Percentiles rank a stretch among this genome's conserved stretches.
phyloP scores from a whole-genome alignment of 1,140 invertebrate genomes.

The Lanistes nyassanus region DNA sequence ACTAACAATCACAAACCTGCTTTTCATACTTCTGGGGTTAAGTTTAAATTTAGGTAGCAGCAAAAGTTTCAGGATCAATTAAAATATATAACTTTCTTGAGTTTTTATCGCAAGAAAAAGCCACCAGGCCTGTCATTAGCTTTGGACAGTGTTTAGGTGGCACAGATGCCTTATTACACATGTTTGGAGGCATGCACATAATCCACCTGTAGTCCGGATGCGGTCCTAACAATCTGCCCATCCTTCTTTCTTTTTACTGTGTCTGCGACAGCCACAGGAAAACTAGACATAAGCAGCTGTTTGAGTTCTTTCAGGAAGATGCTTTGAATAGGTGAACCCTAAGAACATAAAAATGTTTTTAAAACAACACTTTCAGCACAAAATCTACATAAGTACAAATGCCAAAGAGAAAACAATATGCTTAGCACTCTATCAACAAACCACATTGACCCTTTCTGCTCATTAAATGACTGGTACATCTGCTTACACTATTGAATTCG shows the following conservation, averaged over 20 bases:
- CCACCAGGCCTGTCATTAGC: too few relatives aligned
- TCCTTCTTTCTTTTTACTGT: background rate
- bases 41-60: too few relatives aligned
- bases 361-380: background rate
- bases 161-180: too few relatives aligned
- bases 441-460: too few relatives aligned
- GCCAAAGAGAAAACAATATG: background rate
- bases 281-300: background rate
- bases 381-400: background rate
- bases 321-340: background rate
- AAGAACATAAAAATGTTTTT: conserved; percentile 2
- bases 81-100: too few relatives aligned
- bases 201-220: background rate
- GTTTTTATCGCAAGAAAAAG: too few relatives aligned
- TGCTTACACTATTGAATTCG: background rate
- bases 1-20: too few relatives aligned
- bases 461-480: too few relatives aligned
- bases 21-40: too few relatives aligned
- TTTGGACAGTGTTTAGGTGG: too few relatives aligned
- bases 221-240: background rate
- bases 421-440: background rate
- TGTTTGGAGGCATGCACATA: too few relatives aligned
- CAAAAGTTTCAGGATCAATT: too few relatives aligned
- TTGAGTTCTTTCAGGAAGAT: background rate
- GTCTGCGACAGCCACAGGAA: background rate